Conservation (phyloP, 2,113 vertebrate genomes). For the Nothocercus nigrocapillus region DNA sequence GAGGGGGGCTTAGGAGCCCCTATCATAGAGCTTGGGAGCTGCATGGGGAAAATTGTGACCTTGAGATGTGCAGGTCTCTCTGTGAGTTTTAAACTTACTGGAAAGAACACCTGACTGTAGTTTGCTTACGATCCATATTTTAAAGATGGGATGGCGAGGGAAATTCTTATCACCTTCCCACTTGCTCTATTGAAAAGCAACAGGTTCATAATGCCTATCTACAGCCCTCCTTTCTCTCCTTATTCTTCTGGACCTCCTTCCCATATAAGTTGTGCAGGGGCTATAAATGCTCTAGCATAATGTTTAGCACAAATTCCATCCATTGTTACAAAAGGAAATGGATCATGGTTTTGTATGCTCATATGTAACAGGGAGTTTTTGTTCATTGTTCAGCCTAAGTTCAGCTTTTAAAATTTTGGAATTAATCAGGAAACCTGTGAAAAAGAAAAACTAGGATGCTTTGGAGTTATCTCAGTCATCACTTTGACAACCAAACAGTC, state of each 20-base stretch:
- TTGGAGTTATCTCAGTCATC: neutral
- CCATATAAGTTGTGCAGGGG: neutral
- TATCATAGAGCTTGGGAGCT: neutral
- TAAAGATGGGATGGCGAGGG: neutral
- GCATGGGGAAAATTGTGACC: neutral
- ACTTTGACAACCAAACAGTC: neutral
- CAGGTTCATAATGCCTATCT: neutral
- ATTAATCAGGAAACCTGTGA: neutral
- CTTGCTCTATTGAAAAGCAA: neutral
- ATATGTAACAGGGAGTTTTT: neutral
- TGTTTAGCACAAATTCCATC: neutral
- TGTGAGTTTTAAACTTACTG: neutral
- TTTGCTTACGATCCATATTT: neutral
- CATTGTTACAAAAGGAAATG: neutral
- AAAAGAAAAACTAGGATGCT: neutral
- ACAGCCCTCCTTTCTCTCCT: neutral
- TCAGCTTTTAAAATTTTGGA: neutral
- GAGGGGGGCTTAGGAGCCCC: neutral
- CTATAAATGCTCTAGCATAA: neutral
- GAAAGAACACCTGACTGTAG: neutral
- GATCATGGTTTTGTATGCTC: fast-evolving
- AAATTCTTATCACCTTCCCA: neutral
- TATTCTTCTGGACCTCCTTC: neutral
- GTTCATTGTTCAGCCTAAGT: neutral
- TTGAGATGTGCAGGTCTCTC: neutral